Evolutionary conservation across 2,888 invertebrate genomes (phyloP).

Genomic region (Oscheius sp.): DNA sequence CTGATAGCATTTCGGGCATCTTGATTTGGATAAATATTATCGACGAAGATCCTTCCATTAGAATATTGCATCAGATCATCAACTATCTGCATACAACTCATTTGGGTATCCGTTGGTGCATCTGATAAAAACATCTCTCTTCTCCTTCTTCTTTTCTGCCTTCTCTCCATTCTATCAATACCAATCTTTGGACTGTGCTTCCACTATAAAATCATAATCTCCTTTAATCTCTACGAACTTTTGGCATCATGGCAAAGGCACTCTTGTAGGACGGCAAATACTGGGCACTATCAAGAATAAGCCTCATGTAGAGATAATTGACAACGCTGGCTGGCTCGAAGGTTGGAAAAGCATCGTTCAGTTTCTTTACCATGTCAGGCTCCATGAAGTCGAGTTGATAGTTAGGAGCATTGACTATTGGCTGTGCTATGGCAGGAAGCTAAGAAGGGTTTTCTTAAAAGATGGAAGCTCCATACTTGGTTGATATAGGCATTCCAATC

Average conservation of each 20-base stretch:
- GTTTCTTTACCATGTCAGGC: not conserved
- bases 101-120: not conserved
- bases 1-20: conserved; percentile 40
- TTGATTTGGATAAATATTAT: conserved; percentile 54
- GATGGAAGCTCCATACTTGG: not conserved
- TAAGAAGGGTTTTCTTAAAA: not conserved
- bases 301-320: conserved; percentile 50
- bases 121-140: not conserved
- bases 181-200: not conserved
- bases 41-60: conserved; percentile 62
- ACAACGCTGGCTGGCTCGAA: conserved; percentile 29
- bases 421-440: not conserved
- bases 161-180: conserved; percentile 5
- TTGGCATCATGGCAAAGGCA: conserved; percentile 1
- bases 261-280: conserved; percentile 39
- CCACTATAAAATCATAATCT: not conserved
- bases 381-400: conserved; percentile 14
- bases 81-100: conserved; percentile 24
- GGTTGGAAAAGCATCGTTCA: conserved; percentile 26
- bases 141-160: not conserved
- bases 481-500: conserved; percentile 43
- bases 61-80: conserved; percentile 52
- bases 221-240: not conserved
- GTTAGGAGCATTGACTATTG: not conserved
- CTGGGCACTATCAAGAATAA: conserved; percentile 43